These are phyloP conservation scores for Clarias platycephalus DNA, from an alignment of 2,797 vertebrate genomes.

Conservation along the genomic window DNA sequence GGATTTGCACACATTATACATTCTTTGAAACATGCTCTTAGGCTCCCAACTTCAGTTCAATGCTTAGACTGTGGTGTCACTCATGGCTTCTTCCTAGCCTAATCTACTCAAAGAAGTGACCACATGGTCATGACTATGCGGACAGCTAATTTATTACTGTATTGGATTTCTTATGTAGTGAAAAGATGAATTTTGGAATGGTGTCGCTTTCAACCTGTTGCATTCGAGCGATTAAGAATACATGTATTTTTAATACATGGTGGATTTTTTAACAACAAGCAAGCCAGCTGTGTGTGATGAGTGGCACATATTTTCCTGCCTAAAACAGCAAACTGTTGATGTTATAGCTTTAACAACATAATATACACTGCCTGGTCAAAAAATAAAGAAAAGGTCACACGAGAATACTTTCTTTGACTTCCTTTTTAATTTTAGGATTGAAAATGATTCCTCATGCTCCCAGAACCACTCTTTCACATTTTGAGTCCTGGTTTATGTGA, in stretches of 20 bases:
- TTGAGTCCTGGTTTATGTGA: no score
- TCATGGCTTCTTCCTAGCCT: not conserved
- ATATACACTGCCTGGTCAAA: not conserved
- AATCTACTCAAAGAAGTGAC: not conserved
- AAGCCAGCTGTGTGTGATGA: not conserved
- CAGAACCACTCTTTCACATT: no score
- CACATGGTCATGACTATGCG: not conserved
- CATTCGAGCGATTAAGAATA: not conserved
- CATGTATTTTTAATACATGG: no score
- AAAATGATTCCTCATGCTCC: no score
- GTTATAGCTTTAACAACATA: not conserved
- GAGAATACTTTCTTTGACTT: no score
- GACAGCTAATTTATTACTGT: not conserved
- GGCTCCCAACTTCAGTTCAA: not conserved
- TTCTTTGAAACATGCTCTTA: not conserved
- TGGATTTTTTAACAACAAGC: not conserved
- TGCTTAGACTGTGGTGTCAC: not conserved
- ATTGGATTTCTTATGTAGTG: not conserved
- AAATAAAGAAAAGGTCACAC: no score
- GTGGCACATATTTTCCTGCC: not conserved
- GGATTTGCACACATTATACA: not conserved
- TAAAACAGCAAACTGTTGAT: not conserved
- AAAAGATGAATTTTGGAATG: not conserved
- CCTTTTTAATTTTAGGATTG: no score
- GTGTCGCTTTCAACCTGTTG: not conserved